A percentile compares a stretch with the other conserved stretches of the same genome.
Evolutionary conservation across 2,888 invertebrate genomes (phyloP).

Genomic region (Synanthedon andrenaeformis): DNA sequence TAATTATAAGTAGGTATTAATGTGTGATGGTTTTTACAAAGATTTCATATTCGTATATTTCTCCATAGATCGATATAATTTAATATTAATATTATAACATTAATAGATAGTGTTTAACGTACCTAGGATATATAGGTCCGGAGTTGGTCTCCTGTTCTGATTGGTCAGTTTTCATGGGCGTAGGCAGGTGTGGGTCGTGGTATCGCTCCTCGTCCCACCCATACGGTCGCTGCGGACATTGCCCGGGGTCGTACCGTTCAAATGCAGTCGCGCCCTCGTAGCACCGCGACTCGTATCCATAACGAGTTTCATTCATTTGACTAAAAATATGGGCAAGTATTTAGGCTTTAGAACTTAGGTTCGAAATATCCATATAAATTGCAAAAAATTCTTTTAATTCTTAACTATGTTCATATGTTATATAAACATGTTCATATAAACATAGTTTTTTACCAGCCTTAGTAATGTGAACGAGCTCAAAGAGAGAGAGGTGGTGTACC

Average conservation of each 20-base stretch:
- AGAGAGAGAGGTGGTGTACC: constrained; percentile 19
- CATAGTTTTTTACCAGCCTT: no score
- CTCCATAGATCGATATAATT: no score
- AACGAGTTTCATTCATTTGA: constrained; percentile 73
- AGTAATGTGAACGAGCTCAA: no score
- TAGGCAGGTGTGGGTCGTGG: constrained; percentile 70
- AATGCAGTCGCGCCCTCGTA: constrained; percentile 66
- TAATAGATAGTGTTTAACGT: constrained; percentile 17
- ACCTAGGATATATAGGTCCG: constrained; percentile 82
- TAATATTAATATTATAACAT: no score
- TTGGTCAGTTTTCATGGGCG: constrained; percentile 78
- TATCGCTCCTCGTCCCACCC: constrained; percentile 72
- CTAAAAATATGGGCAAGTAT: constrained; percentile 20
- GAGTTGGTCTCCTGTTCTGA: constrained; percentile 74
- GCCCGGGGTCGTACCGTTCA: constrained; percentile 66
- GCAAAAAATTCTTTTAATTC: no score
- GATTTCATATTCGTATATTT: no score
- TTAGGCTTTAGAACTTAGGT: no score
- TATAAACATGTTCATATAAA: no score
- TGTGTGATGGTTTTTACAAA: no score
- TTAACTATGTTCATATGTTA: no score
- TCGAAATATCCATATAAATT: no score
- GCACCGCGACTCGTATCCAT: constrained; percentile 63
- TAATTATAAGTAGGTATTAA: no score
- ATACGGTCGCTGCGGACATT: constrained; percentile 61